Base-by-base conservation (phyloP, 2,888 invertebrate genomes). In the Lasius fuliginosus region DNA sequence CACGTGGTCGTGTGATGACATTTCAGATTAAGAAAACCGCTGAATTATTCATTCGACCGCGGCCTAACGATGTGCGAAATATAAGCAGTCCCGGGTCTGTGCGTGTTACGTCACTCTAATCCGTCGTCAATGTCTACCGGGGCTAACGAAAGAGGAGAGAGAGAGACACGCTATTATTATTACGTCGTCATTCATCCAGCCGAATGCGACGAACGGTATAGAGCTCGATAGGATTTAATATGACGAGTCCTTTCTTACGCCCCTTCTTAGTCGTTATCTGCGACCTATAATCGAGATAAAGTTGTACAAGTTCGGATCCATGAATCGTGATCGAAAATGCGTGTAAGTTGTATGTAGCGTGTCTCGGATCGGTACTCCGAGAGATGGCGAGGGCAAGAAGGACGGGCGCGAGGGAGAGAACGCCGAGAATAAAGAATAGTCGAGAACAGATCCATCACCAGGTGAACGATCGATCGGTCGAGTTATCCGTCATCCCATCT, bases 401-500 rank as follows among this genome's bases (percentile, higher is more conserved):
- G 56, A 71, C 46, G 56, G 53, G 42, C 5, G 65, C 18, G 69
- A 56, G 76, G 46, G 18, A 58, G 73, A 68, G 69, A 68, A 64
- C 64, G 75, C 27, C 56, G 68, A 68, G 86, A 90, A 87, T 88
- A 87, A 89, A 91, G 86, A 89, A 90, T 87, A 85, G 82, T 82
- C 84, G 89, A 85, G 90, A 91, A 91, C 90, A 91, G 92, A 90
- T 91, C 92, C 91, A 92, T 92, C 92, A 90, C 82, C 86, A 74
- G 86, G 85, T 87, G 91, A 92, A 91, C 90, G 92, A 92, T 92
- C 91, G 92, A 89, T 88, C 88, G 91, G 49, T 12, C 58, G 89
- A 91, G 89, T 92, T 92, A 92, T 92, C 92, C 89, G 89, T 91
- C 91, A 90, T 91, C 88, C 91, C 87, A 93, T 93, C 92, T 92